phyloP scores from a whole-genome alignment of 2,888 invertebrate genomes.

The Eupithecia tripunctaria region DNA sequence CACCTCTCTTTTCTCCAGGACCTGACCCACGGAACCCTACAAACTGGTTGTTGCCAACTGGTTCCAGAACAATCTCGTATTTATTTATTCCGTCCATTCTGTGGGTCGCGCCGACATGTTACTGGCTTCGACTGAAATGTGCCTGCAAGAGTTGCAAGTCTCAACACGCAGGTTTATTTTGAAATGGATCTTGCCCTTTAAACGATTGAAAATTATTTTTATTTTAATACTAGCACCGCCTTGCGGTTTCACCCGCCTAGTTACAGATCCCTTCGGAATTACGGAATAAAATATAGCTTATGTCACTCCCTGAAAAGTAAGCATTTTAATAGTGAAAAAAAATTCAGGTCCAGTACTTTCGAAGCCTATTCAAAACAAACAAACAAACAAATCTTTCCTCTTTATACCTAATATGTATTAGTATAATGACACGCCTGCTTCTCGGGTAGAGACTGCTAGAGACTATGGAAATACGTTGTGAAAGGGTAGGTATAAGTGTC shows the following conservation, averaged over 20 bases:
- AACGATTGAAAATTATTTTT: background rate
- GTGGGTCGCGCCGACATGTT: slow-evolving; percentile 24
- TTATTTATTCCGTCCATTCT: slow-evolving; percentile 38
- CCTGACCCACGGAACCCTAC: slow-evolving; percentile 39
- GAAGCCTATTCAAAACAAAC: too few relatives aligned
- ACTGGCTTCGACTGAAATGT: slow-evolving; percentile 16
- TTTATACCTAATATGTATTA: too few relatives aligned
- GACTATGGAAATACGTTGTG: background rate
- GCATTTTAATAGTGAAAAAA: too few relatives aligned
- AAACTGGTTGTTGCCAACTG: slow-evolving; percentile 67
- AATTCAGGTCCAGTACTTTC: too few relatives aligned
- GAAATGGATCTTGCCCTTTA: slow-evolving; percentile 16
- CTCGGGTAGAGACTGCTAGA: background rate
- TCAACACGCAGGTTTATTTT: background rate
- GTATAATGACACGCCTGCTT: background rate
- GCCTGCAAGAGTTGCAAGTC: background rate
- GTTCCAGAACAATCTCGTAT: slow-evolving; percentile 44
- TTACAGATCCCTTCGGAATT: too few relatives aligned
- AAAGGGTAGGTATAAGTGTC: background rate
- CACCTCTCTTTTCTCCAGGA: too few relatives aligned
- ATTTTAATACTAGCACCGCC: too few relatives aligned
- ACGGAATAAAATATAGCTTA: too few relatives aligned
- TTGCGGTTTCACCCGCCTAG: too few relatives aligned
- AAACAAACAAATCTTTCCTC: too few relatives aligned
- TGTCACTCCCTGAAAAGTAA: too few relatives aligned